phyloP scores from a whole-genome alignment of 1,140 invertebrate genomes.

The Agrypnia vestita region DNA sequence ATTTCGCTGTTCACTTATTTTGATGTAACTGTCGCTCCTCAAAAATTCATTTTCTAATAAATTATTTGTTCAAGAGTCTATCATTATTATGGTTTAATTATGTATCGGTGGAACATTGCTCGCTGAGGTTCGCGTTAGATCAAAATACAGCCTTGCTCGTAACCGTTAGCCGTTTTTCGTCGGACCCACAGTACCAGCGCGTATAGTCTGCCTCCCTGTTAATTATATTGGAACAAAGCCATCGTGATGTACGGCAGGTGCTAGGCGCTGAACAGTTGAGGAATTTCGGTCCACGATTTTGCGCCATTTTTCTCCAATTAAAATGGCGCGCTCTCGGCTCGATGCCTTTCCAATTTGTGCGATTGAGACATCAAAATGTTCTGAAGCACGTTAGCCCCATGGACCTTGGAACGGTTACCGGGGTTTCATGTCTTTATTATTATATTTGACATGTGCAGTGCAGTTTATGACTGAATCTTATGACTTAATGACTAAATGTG shows the following conservation, averaged over 20 bases:
- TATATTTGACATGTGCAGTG: neutral
- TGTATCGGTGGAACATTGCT: too few species aligned
- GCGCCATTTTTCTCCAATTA: conserved; percentile 23
- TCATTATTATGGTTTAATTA: too few species aligned
- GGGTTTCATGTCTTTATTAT: neutral
- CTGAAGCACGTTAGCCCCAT: neutral
- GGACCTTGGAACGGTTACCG: neutral
- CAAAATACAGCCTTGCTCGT: too few species aligned
- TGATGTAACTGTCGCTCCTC: too few species aligned
- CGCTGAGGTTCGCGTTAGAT: too few species aligned
- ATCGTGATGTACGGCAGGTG: conserved; percentile 26
- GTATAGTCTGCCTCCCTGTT: conserved; percentile 4
- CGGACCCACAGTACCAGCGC: neutral
- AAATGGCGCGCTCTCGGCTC: neutral
- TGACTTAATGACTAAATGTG: neutral
- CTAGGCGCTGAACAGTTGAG: conserved; percentile 2
- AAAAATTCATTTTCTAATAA: too few species aligned
- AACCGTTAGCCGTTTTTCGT: too few species aligned
- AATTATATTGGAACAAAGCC: conserved; percentile 15
- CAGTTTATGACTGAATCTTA: neutral
- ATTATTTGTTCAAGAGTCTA: too few species aligned
- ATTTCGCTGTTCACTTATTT: too few species aligned
- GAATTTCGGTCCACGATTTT: conserved; percentile 19
- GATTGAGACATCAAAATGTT: neutral
- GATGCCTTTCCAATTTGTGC: neutral